Percentiles rank a stretch among this genome's conserved stretches.
Evolutionary conservation across 2,888 invertebrate species (phyloP).

Genomic region (Conistra vaccinii): DNA sequence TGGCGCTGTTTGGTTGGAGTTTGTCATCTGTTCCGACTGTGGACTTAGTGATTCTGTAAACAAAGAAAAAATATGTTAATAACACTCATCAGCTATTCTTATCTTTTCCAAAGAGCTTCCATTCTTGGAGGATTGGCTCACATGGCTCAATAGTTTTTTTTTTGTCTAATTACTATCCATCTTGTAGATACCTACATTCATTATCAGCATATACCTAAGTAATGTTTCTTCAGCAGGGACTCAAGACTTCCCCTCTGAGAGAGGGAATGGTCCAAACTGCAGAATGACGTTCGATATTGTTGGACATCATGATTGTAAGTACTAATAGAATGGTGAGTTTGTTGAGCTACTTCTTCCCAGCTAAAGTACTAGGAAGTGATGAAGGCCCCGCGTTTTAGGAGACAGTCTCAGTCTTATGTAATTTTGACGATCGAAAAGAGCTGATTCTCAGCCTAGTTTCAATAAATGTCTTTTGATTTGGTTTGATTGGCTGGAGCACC

Average conservation of each 20-base stretch:
- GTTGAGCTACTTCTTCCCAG: no score
- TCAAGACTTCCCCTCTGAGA: no score
- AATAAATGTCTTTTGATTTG: no score
- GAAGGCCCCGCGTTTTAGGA: no score
- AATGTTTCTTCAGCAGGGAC: not conserved
- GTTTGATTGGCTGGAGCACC: no score
- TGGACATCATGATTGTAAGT: no score
- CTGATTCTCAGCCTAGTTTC: no score
- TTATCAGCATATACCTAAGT: not conserved
- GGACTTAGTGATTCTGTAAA: constrained; percentile 87
- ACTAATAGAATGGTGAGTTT: no score
- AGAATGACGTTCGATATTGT: no score
- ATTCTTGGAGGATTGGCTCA: not conserved
- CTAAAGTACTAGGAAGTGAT: no score
- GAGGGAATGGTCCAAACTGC: not conserved
- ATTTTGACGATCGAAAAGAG: no score
- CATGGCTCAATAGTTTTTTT: not conserved
- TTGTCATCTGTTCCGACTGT: constrained; percentile 87
- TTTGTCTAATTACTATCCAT: not conserved
- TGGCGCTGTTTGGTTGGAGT: constrained; percentile 80
- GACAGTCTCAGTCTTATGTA: no score
- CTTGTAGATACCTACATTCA: not conserved
- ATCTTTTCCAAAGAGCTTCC: not conserved
- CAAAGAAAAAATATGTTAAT: constrained; percentile 70
- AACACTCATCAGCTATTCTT: not conserved